Conservation (phyloP, 2,888 invertebrate species). For the Eupithecia inturbata region DNA sequence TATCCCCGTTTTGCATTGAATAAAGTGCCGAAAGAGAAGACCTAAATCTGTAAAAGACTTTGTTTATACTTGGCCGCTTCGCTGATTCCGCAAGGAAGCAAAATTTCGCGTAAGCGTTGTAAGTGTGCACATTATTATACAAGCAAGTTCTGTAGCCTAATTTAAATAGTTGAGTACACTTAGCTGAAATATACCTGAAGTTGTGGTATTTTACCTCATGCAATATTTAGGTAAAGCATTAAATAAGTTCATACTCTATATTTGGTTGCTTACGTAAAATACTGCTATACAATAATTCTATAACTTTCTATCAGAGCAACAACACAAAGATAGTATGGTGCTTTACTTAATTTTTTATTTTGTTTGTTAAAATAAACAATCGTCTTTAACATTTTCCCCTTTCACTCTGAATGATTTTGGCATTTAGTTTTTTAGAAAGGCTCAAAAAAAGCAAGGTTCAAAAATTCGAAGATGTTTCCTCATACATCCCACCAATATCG, state of each 20-base stretch:
- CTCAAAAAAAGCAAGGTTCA: too few relatives aligned
- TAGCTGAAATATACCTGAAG: slow-evolving; percentile 19
- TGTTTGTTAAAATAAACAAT: neutral
- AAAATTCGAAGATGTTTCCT: neutral
- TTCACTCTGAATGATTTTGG: neutral
- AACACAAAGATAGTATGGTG: too few relatives aligned
- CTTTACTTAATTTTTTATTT: neutral
- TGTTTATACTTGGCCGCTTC: slow-evolving; percentile 33
- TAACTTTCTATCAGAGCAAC: neutral
- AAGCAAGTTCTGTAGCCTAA: slow-evolving; percentile 16
- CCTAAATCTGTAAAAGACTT: slow-evolving; percentile 26
- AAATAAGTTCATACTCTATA: neutral
- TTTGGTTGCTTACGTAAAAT: neutral
- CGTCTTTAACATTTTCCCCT: neutral
- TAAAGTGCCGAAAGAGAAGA: neutral
- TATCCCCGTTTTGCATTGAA: neutral
- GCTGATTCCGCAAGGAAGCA: slow-evolving; percentile 29
- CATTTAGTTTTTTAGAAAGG: too few relatives aligned
- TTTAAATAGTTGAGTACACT: slow-evolving; percentile 29
- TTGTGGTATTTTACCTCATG: slow-evolving; percentile 1
- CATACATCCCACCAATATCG: neutral
- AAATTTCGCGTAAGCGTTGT: slow-evolving; percentile 35
- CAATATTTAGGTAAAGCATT: neutral
- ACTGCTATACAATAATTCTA: too few relatives aligned
- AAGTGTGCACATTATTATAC: slow-evolving; percentile 32